phyloP scores from a whole-genome alignment of 2,797 vertebrate species.

The Halcyon smyrnensis region DNA sequence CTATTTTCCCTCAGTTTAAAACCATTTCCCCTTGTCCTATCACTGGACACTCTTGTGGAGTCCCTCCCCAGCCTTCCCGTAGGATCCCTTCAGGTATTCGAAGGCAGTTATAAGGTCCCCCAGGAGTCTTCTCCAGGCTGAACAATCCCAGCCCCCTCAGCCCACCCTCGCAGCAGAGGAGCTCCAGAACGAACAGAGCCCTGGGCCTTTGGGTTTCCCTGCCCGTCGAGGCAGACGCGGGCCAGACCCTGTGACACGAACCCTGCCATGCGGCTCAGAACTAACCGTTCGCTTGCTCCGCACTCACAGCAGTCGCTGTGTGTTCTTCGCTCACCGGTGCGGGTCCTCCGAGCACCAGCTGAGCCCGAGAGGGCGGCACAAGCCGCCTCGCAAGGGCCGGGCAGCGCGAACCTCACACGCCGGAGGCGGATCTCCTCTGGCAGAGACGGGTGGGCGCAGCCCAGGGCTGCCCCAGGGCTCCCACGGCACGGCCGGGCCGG shows the following conservation, averaged over 20 bases:
- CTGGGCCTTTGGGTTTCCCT: not conserved
- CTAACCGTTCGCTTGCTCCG: fast-evolving
- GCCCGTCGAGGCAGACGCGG: not conserved
- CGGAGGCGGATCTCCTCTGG: fast-evolving
- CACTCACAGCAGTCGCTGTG: not conserved
- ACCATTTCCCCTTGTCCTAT: too few relatives aligned
- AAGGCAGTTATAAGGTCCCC: too few relatives aligned
- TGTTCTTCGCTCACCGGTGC: not conserved
- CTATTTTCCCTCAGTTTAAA: too few relatives aligned
- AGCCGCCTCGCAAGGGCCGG: fast-evolving
- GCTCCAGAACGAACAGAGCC: fast-evolving
- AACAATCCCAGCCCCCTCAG: too few relatives aligned
- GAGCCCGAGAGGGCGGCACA: not conserved
- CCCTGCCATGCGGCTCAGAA: not conserved
- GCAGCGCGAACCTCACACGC: fast-evolving
- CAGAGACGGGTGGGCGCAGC: not conserved
- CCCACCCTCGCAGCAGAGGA: too few relatives aligned
- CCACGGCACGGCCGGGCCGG: too few relatives aligned
- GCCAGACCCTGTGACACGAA: not conserved
- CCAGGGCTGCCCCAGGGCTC: not conserved
- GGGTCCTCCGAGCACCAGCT: not conserved
- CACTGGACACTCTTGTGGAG: too few relatives aligned
- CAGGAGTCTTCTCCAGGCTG: too few relatives aligned
- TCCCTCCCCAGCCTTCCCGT: too few relatives aligned
- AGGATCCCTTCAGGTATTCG: too few relatives aligned